These are phyloP conservation scores for Phaedon cochleariae DNA, from an alignment of 2,888 invertebrate species.

Conservation along the genomic window DNA sequence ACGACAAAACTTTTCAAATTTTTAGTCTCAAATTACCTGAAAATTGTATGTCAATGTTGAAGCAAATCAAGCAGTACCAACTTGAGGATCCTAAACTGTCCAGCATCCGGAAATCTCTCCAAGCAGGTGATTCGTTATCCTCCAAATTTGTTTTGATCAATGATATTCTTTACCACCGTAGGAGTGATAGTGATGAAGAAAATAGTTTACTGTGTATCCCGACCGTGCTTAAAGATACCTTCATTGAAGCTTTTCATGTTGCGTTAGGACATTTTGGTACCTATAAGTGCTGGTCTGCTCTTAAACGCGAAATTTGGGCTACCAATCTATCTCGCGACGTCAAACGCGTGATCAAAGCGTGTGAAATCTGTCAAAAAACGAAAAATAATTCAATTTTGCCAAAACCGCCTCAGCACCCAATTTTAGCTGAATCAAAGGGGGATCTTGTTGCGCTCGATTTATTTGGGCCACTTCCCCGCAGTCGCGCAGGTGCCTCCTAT, in stretches of 20 bases:
- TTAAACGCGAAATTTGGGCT: conserved; percentile 20
- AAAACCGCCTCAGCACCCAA: background rate
- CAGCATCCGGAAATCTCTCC: conserved; percentile 3
- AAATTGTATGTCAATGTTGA: conserved; percentile 1
- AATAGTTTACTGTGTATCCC: conserved; percentile 14
- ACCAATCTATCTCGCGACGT: background rate
- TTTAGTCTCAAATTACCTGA: background rate
- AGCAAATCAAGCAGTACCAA: background rate
- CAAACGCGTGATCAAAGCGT: background rate
- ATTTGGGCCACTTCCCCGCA: background rate
- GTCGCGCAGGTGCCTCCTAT: background rate
- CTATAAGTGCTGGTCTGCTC: conserved; percentile 10
- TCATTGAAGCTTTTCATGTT: conserved; percentile 15
- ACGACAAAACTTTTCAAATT: conserved; percentile 12
- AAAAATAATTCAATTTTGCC: background rate
- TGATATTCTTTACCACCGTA: conserved; percentile 6
- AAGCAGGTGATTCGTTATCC: background rate
- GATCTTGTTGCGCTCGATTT: background rate
- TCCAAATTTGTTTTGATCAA: conserved; percentile 1
- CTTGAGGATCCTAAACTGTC: conserved; percentile 9
- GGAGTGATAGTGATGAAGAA: background rate
- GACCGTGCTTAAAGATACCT: background rate
- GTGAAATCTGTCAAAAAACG: conserved; percentile 1
- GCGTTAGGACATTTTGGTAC: conserved; percentile 18
- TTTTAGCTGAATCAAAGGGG: conserved; percentile 1